phyloP scores from a whole-genome alignment of 1,140 invertebrate species.

The Calliopsis andreniformis region DNA sequence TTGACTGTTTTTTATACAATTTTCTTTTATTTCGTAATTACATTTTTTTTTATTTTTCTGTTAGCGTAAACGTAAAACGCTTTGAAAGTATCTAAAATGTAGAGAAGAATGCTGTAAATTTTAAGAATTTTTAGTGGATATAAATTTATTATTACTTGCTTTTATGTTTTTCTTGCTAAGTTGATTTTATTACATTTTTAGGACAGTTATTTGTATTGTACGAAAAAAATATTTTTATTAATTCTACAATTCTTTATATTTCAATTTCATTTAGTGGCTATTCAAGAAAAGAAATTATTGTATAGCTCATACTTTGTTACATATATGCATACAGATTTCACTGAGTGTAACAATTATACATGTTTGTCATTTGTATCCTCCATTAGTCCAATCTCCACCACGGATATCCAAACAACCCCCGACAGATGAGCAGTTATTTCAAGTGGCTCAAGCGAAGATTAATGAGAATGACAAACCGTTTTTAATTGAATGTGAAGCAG shows the following conservation, averaged over 20 bases:
- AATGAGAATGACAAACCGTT: constrained; percentile 96
- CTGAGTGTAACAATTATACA: constrained; percentile 20
- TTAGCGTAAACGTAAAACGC: background rate
- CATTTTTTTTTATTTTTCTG: background rate
- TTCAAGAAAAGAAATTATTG: too few relatives aligned
- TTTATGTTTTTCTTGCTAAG: background rate
- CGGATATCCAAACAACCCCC: constrained; percentile 95
- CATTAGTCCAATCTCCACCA: constrained; percentile 91
- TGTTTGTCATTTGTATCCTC: constrained; percentile 44
- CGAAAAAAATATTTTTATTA: background rate
- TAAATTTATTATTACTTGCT: constrained; percentile 8
- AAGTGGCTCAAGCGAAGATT: constrained; percentile 88
- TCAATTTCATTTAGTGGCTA: background rate
- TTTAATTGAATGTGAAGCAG: constrained; percentile 96
- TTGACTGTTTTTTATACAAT: constrained; percentile 5
- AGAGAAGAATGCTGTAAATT: background rate
- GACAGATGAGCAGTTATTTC: constrained; percentile 93
- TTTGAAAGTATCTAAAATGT: background rate
- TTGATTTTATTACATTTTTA: constrained; percentile 9
- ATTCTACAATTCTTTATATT: background rate
- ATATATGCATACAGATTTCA: background rate
- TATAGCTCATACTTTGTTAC: too few relatives aligned
- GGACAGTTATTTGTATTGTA: constrained; percentile 8
- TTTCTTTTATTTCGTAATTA: background rate
- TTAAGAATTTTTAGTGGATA: background rate